Evolutionary conservation across 2,888 invertebrate genomes (phyloP).

Genomic region (Charanyca ferruginea): DNA sequence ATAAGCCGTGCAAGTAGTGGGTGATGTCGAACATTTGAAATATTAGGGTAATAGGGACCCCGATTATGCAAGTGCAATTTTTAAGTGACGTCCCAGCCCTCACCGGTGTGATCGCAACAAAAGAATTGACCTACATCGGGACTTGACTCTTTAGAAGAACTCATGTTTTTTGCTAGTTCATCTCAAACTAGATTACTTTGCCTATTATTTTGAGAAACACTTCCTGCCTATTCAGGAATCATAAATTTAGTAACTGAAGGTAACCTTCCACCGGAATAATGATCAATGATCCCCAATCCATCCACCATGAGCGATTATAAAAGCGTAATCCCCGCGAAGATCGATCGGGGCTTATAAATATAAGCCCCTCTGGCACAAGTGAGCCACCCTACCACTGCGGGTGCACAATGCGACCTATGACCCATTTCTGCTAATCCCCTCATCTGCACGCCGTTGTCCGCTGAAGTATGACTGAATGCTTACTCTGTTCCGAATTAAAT

Average conservation of each 20-base stretch:
- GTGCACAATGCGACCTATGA: slow-evolving; percentile 32
- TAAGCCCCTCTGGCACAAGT: slow-evolving; percentile 12
- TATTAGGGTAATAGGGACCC: neutral
- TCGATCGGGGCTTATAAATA: slow-evolving; percentile 21
- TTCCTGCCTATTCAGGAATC: neutral
- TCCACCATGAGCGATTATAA: slow-evolving; percentile 4
- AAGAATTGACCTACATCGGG: too few relatives aligned
- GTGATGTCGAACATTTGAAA: neutral
- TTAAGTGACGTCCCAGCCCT: too few relatives aligned
- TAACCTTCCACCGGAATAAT: neutral
- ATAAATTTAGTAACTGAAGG: neutral
- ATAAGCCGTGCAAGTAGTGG: neutral
- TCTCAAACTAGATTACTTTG: neutral
- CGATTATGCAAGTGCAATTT: neutral
- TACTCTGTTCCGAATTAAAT: slow-evolving; percentile 43
- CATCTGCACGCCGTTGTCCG: slow-evolving; percentile 48
- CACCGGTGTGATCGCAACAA: too few relatives aligned
- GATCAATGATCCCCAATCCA: neutral
- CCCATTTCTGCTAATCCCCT: slow-evolving; percentile 55
- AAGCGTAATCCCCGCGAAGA: slow-evolving; percentile 18
- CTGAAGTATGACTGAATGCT: slow-evolving; percentile 37
- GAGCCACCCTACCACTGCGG: slow-evolving; percentile 18
- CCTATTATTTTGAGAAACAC: slow-evolving; percentile 23
- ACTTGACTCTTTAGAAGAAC: too few relatives aligned
- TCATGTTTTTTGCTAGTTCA: neutral